These are phyloP conservation scores for Drosophila rhopaloa DNA, from an alignment of 1,140 invertebrate species.

Conservation along the genomic window DNA sequence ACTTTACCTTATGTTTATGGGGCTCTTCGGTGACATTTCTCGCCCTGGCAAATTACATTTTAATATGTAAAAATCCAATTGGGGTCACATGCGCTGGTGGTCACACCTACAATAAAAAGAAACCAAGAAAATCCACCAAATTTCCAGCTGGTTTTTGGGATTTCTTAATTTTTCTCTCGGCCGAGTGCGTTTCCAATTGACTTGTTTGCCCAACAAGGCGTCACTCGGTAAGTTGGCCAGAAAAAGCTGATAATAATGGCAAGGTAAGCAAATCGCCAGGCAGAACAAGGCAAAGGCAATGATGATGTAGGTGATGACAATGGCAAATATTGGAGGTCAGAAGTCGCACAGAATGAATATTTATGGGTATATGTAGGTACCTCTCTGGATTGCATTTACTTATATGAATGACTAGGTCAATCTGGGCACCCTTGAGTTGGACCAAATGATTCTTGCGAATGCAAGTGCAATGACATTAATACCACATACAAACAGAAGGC, in stretches of 20 bases:
- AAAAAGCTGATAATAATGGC: conserved; percentile 72
- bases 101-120: conserved; percentile 58
- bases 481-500: conserved; percentile 9
- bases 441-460: conserved; percentile 58
- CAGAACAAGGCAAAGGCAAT: conserved; percentile 49
- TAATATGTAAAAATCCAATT: conserved; percentile 70
- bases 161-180: conserved; percentile 54
- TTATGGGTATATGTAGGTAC: not conserved
- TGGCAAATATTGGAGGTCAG: conserved; percentile 74
- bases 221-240: conserved; percentile 18
- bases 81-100: conserved; percentile 76
- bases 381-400: conserved; percentile 4
- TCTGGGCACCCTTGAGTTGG: conserved; percentile 59
- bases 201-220: conserved; percentile 68
- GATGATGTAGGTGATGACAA: conserved; percentile 53
- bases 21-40: conserved; percentile 58
- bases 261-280: conserved; percentile 51
- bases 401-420: conserved; percentile 58
- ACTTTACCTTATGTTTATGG: conserved; percentile 37
- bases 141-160: conserved; percentile 40
- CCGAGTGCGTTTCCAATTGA: conserved; percentile 43
- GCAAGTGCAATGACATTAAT: conserved; percentile 45
- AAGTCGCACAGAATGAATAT: conserved; percentile 42
- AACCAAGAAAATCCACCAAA: conserved; percentile 19
- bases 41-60: conserved; percentile 61